A percentile compares a stretch with the other conserved stretches of the same genome.
These are phyloP conservation scores for Xyrauchen texanus DNA, from an alignment of 2,113 vertebrate genomes.

Conservation along the genomic window DNA sequence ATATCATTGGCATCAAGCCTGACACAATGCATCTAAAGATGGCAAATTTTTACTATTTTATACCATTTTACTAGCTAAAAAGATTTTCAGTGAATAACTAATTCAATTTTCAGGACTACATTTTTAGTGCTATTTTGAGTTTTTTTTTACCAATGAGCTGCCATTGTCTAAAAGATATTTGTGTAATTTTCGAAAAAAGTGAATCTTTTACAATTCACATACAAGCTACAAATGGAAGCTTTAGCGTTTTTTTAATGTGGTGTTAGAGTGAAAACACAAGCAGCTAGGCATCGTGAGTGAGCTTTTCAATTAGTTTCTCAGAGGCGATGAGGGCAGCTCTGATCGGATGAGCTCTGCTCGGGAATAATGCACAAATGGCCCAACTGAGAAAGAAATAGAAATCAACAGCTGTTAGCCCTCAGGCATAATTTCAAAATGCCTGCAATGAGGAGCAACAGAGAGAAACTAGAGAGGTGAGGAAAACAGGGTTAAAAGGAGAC, in stretches of 20 bases:
- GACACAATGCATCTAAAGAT: too few species aligned
- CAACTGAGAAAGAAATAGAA: not conserved
- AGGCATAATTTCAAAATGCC: slow-evolving; percentile 69
- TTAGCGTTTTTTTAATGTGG: not conserved
- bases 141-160: too few species aligned
- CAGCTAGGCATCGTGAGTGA: not conserved
- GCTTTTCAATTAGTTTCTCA: not conserved
- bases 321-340: slow-evolving; percentile 37
- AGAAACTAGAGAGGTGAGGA: not conserved
- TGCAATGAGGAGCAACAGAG: slow-evolving; percentile 44
- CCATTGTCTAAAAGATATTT: too few species aligned
- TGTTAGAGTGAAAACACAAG: not conserved
- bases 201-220: not conserved
- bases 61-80: too few species aligned
- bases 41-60: too few species aligned
- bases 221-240: too few species aligned
- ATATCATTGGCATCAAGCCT: too few species aligned
- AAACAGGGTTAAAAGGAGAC: slow-evolving; percentile 4
- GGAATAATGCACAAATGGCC: slow-evolving; percentile 26
- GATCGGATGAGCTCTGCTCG: slow-evolving; percentile 57
- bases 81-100: too few species aligned
- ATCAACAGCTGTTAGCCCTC: slow-evolving; percentile 72
- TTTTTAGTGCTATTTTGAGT: too few species aligned
- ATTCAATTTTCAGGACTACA: too few species aligned
- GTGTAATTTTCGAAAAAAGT: too few species aligned